These are phyloP conservation scores for Thymelicus acteon DNA, from an alignment of 2,888 invertebrate species.

Conservation along the genomic window DNA sequence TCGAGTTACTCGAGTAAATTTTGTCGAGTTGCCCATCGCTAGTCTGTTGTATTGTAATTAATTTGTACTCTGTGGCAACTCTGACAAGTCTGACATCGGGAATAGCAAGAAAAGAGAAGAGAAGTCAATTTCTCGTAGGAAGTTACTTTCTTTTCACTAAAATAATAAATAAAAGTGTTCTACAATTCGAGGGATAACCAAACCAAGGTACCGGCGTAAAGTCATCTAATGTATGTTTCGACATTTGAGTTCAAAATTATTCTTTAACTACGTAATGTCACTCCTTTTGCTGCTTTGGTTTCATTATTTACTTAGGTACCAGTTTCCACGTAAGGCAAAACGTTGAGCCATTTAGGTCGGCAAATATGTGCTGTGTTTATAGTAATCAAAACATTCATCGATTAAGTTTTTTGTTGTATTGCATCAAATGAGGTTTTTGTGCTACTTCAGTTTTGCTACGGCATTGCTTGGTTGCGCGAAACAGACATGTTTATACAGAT, in stretches of 20 bases:
- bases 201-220: not conserved
- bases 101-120: not conserved
- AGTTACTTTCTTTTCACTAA: not conserved
- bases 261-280: not conserved
- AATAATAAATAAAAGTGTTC: not conserved
- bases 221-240: not conserved
- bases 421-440: not conserved
- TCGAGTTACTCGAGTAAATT: too few relatives aligned
- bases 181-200: not conserved
- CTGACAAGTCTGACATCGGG: too few relatives aligned
- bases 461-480: not conserved
- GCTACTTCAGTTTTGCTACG: not conserved
- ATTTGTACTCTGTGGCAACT: too few relatives aligned
- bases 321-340: conserved; percentile 1
- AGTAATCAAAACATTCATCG: not conserved
- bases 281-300: not conserved
- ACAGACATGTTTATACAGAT: not conserved
- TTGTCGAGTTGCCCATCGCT: too few relatives aligned
- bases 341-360: conserved; percentile 6
- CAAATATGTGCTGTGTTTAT: not conserved
- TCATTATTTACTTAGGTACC: conserved; percentile 17
- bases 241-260: not conserved
- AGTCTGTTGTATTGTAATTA: too few relatives aligned
- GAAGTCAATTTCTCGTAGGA: not conserved
- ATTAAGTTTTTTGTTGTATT: not conserved